phyloP scores from a whole-genome alignment of 2,888 invertebrate species.

The Ectropis crepuscularia region DNA sequence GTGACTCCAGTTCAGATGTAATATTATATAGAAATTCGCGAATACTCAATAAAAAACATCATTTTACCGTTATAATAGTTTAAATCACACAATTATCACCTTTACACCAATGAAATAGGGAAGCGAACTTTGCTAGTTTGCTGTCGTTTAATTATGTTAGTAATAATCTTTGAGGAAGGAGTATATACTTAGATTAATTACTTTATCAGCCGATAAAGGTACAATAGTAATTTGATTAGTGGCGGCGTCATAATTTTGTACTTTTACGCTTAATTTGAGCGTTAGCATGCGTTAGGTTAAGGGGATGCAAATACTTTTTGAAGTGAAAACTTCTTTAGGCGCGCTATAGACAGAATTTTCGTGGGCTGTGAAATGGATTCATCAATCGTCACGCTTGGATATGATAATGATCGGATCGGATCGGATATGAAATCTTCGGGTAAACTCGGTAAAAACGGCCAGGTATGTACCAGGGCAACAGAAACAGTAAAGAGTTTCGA shows the following conservation, averaged over 20 bases:
- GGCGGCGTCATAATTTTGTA: slow-evolving; percentile 16
- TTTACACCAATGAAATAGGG: slow-evolving; percentile 10
- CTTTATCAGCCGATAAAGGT: slow-evolving; percentile 19
- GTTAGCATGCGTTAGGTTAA: not conserved
- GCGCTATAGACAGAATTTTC: too few species aligned
- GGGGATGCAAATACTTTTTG: slow-evolving; percentile 3
- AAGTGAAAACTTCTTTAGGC: too few species aligned
- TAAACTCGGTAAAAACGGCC: too few species aligned
- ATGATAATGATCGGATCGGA: too few species aligned
- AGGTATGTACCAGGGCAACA: too few species aligned
- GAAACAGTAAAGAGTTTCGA: too few species aligned
- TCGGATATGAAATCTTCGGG: too few species aligned
- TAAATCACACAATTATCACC: slow-evolving; percentile 3
- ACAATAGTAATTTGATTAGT: slow-evolving; percentile 17
- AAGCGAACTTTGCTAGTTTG: not conserved
- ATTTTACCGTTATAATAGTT: not conserved
- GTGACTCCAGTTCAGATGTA: slow-evolving; percentile 1
- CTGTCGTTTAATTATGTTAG: not conserved
- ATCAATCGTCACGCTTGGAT: too few species aligned
- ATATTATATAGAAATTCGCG: slow-evolving; percentile 26
- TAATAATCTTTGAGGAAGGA: slow-evolving; percentile 25
- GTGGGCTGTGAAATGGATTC: too few species aligned
- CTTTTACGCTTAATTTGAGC: slow-evolving; percentile 1
- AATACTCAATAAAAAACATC: slow-evolving; percentile 11
- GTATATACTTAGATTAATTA: slow-evolving; percentile 17